Evolutionary conservation across 1,140 invertebrate genomes (phyloP).

Genomic region (Saccostrea cuccullata): DNA sequence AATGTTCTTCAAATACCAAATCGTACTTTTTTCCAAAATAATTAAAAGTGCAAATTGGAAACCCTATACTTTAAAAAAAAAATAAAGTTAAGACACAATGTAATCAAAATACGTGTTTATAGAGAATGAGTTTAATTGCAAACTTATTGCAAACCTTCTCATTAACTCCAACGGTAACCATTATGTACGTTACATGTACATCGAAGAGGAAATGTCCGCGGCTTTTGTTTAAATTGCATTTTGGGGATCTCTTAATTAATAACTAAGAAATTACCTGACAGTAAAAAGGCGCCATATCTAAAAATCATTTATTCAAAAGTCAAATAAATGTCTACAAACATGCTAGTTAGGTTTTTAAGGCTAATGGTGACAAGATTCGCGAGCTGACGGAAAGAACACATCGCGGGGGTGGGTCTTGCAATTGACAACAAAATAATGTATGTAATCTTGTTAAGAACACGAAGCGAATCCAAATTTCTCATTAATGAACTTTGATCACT

Average conservation of each 20-base stretch:
- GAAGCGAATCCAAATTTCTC: too few relatives aligned
- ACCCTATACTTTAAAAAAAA: too few relatives aligned
- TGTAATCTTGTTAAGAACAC: background rate
- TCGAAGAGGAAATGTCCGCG: background rate
- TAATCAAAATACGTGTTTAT: too few relatives aligned
- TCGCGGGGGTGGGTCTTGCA: background rate
- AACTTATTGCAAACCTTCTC: too few relatives aligned
- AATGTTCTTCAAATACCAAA: too few relatives aligned
- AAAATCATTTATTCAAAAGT: slow-evolving; percentile 26
- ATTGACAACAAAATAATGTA: background rate
- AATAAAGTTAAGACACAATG: too few relatives aligned
- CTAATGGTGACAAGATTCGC: slow-evolving; percentile 18
- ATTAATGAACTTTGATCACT: too few relatives aligned
- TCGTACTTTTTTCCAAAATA: too few relatives aligned
- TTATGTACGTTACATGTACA: background rate
- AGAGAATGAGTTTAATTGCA: too few relatives aligned
- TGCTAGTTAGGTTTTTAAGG: background rate
- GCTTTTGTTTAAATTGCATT: background rate
- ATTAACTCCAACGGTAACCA: too few relatives aligned
- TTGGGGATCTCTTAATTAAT: background rate
- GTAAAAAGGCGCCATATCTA: background rate
- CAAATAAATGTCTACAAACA: slow-evolving; percentile 10
- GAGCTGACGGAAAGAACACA: background rate
- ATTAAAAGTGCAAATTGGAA: too few relatives aligned
- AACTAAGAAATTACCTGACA: slow-evolving; percentile 31